These are phyloP conservation scores for Trichonephila clavata DNA, from an alignment of 1,140 invertebrate species.

Conservation along the genomic window DNA sequence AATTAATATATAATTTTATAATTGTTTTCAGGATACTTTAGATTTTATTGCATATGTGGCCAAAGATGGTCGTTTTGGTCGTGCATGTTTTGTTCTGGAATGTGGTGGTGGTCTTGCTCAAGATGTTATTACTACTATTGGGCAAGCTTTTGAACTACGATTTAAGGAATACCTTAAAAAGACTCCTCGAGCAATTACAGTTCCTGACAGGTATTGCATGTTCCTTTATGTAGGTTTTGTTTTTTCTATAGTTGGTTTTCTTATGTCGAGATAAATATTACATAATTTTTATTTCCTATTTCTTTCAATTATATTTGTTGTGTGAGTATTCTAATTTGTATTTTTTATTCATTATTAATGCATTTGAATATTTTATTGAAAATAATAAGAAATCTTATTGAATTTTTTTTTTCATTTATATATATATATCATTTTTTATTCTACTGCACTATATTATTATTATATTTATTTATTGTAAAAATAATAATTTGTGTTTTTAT, in stretches of 20 bases:
- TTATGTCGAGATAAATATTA: background rate
- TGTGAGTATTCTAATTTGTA: background rate
- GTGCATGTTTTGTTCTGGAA: constrained; percentile 97
- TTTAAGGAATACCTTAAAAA: constrained; percentile 76
- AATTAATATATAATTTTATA: background rate
- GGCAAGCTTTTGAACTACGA: constrained; percentile 97
- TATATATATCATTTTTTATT: no score
- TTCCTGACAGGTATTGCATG: constrained; percentile 67
- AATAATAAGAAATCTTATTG: no score
- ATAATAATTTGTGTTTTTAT: no score
- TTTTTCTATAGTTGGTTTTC: background rate
- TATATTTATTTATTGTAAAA: no score
- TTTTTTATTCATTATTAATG: background rate
- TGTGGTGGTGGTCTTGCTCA: constrained; percentile 95
- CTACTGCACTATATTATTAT: no score
- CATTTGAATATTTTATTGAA: background rate
- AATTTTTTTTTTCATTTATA: no score
- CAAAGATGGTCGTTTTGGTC: constrained; percentile 92
- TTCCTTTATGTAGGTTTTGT: no score
- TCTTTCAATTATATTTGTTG: background rate
- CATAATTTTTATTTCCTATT: background rate
- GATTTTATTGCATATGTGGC: constrained; percentile 99
- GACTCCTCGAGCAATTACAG: constrained; percentile 73
- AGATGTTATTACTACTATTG: constrained; percentile 97
- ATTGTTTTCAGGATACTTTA: constrained; percentile 88